Conservation (phyloP, 2,888 invertebrate species). For the Pomacea canaliculata region DNA sequence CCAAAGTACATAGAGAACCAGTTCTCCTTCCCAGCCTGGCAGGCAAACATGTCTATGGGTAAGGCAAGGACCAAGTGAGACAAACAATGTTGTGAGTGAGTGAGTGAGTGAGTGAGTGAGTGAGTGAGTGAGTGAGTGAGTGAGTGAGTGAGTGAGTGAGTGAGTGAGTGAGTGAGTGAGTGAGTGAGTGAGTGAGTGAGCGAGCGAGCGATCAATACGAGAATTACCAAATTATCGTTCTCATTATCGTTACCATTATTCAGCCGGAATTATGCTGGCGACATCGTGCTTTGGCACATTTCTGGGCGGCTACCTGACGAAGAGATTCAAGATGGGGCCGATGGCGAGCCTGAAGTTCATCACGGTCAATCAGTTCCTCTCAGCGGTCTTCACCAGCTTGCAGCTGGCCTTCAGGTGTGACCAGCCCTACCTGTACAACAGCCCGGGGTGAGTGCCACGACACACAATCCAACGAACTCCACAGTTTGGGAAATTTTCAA, state of each 20-base stretch:
- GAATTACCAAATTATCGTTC: no score
- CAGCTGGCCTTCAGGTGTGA: constrained; percentile 4
- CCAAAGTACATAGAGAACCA: constrained; percentile 55
- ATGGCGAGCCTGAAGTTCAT: constrained; percentile 11
- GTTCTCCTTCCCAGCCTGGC: constrained; percentile 51
- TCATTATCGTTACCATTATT: no score
- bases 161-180: no score
- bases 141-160: no score
- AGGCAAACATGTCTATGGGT: constrained; percentile 51
- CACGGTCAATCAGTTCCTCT: neutral
- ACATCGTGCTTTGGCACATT: constrained; percentile 21
- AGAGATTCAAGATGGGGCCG: constrained; percentile 30
- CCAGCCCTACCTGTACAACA: neutral
- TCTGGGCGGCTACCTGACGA: constrained; percentile 30
- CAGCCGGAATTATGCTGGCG: constrained; percentile 19
- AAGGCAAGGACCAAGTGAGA: neutral
- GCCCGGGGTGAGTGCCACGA: neutral
- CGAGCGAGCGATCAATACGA: no score
- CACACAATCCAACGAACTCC: neutral
- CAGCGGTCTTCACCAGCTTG: neutral
- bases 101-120: no score
- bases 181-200: no score
- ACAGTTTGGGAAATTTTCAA: no score
- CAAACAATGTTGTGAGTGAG: no score
- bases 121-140: no score